Evolutionary conservation across 2,113 vertebrate genomes (phyloP).

Genomic region (Pangasianodon gigas): DNA sequence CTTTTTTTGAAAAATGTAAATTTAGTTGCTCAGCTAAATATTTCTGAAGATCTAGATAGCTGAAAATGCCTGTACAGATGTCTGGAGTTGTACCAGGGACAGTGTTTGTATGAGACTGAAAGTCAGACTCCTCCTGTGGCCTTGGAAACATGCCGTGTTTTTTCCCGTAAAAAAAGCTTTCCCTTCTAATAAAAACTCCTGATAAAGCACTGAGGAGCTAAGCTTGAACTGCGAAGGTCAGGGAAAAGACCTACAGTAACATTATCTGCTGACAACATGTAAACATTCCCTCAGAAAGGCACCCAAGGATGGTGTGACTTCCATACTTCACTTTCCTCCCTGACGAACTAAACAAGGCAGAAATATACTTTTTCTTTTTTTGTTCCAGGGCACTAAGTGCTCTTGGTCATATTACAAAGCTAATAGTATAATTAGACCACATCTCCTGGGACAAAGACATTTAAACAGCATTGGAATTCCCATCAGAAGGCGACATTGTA

Average conservation of each 20-base stretch:
- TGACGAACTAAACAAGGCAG: conserved; percentile 15
- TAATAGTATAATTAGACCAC: background rate
- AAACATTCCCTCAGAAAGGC: conserved; percentile 32
- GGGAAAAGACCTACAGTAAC: conserved; percentile 39
- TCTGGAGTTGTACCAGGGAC: conserved; percentile 38
- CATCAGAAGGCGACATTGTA: background rate
- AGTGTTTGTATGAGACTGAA: conserved; percentile 70
- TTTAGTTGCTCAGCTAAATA: conserved; percentile 14
- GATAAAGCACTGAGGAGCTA: conserved; percentile 57
- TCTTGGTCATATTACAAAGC: conserved; percentile 34
- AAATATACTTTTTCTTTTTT: conserved; percentile 13
- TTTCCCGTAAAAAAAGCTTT: conserved; percentile 58
- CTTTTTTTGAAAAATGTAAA: background rate
- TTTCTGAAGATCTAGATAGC: background rate
- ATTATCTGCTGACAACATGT: conserved; percentile 43
- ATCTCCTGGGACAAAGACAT: conserved; percentile 1
- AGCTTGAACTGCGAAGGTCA: conserved; percentile 52
- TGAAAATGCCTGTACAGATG: conserved; percentile 38
- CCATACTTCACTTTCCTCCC: conserved; percentile 5
- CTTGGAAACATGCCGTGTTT: conserved; percentile 75
- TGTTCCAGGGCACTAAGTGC: conserved; percentile 22
- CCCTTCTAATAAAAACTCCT: conserved; percentile 61
- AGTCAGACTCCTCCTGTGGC: conserved; percentile 82
- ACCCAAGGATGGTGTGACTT: conserved; percentile 28
- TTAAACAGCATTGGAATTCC: conserved; percentile 29